Percentiles rank a stretch among this genome's conserved stretches.
Conservation (phyloP, 2,888 invertebrate genomes). For the Myopa testacea region DNA sequence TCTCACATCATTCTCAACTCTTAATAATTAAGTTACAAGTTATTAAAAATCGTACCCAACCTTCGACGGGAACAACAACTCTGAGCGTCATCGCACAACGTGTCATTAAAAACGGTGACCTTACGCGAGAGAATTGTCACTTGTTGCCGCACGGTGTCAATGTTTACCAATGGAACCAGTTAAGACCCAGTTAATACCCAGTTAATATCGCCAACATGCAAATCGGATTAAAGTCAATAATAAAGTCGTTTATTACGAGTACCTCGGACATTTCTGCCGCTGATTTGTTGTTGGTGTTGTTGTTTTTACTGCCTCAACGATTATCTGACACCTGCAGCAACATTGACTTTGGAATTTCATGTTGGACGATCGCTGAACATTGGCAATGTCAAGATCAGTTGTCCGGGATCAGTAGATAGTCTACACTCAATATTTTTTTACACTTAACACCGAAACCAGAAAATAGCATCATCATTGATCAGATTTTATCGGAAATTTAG, state of each 20-base stretch:
- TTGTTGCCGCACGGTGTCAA: slow-evolving; percentile 44
- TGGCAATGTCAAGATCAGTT: slow-evolving; percentile 21
- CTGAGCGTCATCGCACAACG: neutral
- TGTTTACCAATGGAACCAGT: slow-evolving; percentile 38
- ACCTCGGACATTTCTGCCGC: neutral
- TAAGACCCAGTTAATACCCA: slow-evolving; percentile 24
- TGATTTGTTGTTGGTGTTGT: neutral
- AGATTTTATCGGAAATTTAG: neutral
- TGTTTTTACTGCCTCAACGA: slow-evolving; percentile 21
- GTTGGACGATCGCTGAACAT: slow-evolving; percentile 8
- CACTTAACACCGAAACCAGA: neutral
- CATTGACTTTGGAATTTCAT: slow-evolving; percentile 49
- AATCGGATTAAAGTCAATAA: slow-evolving; percentile 33
- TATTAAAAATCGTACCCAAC: too few species aligned
- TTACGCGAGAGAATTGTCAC: slow-evolving; percentile 47
- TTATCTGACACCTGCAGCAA: slow-evolving; percentile 25
- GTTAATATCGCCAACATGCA: slow-evolving; percentile 22
- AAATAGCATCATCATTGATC: neutral
- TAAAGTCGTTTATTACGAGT: slow-evolving; percentile 1
- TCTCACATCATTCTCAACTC: too few species aligned
- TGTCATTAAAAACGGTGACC: slow-evolving; percentile 26
- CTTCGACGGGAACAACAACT: neutral
- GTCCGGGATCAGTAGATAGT: neutral
- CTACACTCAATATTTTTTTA: neutral
- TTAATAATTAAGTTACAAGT: too few species aligned